Base-by-base conservation (phyloP, 2,888 invertebrate species). In the Andrena marginata region DNA sequence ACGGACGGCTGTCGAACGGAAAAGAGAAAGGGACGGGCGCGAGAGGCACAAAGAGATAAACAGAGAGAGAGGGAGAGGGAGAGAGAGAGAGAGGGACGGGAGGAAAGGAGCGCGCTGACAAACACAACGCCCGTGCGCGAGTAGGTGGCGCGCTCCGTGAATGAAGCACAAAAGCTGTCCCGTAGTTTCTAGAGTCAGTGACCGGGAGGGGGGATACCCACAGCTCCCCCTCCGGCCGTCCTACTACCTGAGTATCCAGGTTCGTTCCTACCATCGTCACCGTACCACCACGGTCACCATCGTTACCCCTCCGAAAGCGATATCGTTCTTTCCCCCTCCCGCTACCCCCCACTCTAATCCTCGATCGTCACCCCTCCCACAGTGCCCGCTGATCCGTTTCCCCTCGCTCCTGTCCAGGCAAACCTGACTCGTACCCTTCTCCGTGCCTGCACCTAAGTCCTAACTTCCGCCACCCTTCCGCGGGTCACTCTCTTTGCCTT, bases 111-210 rank as follows among this genome's bases (percentile, higher is more conserved):
- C 35, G 31, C 59, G 70, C 69, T 67, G 77, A 70, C 75, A 75
- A 79, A 77, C 74, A 77, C 77, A 80, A 84, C 77, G 82, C 67
- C 54, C 87, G 89, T 65, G 89, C 81, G 75, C 88, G 86, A 90
- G 90, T 89, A 92, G 91, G 91, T 90, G 90, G 91, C 90, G 92
- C 88, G 87, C 86, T 87, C 87, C 23, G 90, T 91, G 92, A 92
- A 92, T 91, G 92, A 91, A 91, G 87, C 87, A 88, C 89, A 86
- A 90, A 88, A 89, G 88, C 88, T 87, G 86, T 85, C 42, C 56
- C 89, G 89, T 87, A 89, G 90, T 90, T 91, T 88, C 89, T 89
- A 94, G 94, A 93, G 94, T 94, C 94, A 94, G 92, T 94, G 94
- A 92, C 93, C 94, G 95, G 94, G 42, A 16, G 94, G 94, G 23